Conservation (phyloP, 2,113 vertebrate species). For the Numida meleagris region DNA sequence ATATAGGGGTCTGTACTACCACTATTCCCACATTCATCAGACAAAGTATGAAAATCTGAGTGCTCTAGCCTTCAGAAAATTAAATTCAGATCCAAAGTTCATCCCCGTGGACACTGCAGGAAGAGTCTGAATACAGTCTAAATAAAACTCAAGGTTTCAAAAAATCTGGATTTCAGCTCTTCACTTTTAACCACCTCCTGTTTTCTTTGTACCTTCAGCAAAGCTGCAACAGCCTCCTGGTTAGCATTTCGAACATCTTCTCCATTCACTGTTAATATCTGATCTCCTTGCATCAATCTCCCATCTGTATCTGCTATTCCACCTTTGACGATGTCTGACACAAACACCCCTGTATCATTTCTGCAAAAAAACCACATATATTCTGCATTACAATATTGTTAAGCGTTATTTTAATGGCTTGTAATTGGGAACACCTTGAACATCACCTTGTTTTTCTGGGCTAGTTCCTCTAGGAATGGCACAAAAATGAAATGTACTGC, state of each 20-base stretch:
- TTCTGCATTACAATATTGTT: not conserved
- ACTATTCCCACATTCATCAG: not conserved
- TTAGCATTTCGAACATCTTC: constrained; percentile 92
- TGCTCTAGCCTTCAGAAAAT: not conserved
- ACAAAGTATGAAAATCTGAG: not conserved
- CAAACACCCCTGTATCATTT: constrained; percentile 94
- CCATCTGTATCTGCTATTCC: constrained; percentile 90
- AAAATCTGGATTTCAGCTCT: not conserved
- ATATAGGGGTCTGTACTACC: not conserved
- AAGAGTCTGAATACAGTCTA: not conserved
- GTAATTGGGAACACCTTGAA: not conserved
- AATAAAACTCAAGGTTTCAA: not conserved
- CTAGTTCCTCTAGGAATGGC: not conserved
- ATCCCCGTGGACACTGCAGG: not conserved
- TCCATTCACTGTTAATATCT: constrained; percentile 92
- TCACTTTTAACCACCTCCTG: not conserved
- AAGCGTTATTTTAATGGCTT: not conserved
- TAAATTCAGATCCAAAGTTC: not conserved
- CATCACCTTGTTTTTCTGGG: not conserved
- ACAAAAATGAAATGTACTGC: not conserved
- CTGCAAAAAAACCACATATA: constrained; percentile 74
- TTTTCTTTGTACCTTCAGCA: constrained; percentile 87
- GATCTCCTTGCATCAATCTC: constrained; percentile 92
- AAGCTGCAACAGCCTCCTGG: constrained; percentile 92
- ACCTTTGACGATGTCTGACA: constrained; percentile 96